phyloP scores from a whole-genome alignment of 2,888 invertebrate species.

The Lordiphosa andalusiaca region DNA sequence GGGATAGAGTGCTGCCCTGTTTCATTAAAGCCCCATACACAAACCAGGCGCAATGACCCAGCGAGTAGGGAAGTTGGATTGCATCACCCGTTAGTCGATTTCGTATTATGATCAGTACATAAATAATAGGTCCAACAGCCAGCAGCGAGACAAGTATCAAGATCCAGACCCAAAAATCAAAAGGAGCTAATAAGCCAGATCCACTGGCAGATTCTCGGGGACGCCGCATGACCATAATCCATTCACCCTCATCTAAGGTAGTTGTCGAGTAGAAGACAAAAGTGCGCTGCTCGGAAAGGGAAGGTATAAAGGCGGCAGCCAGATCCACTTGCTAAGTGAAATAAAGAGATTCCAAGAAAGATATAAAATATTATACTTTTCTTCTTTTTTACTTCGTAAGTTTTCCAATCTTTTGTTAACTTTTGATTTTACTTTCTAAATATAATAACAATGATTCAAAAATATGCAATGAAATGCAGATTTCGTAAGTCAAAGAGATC shows the following conservation, averaged over 20 bases:
- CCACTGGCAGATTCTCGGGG: constrained; percentile 91
- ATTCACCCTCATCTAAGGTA: constrained; percentile 86
- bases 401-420: no score
- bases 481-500: no score
- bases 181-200: constrained; percentile 91
- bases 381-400: no score
- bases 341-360: constrained; percentile 10
- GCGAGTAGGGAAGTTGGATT: constrained; percentile 82
- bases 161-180: constrained; percentile 87
- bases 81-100: constrained; percentile 84
- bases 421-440: no score
- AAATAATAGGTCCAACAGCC: constrained; percentile 89
- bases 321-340: constrained; percentile 86
- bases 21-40: constrained; percentile 91
- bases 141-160: constrained; percentile 87
- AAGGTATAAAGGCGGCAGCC: constrained; percentile 89
- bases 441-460: no score
- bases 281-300: constrained; percentile 83
- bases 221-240: constrained; percentile 90
- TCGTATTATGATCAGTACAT: constrained; percentile 85
- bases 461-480: no score
- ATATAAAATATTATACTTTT: background rate
- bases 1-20: constrained; percentile 91
- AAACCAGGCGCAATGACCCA: constrained; percentile 91
- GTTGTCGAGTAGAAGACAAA: constrained; percentile 83